Evolutionary conservation across 1,140 invertebrate species (phyloP), one percentile per base, ranked within the genome.

Genomic region (Delia radicum): DNA sequence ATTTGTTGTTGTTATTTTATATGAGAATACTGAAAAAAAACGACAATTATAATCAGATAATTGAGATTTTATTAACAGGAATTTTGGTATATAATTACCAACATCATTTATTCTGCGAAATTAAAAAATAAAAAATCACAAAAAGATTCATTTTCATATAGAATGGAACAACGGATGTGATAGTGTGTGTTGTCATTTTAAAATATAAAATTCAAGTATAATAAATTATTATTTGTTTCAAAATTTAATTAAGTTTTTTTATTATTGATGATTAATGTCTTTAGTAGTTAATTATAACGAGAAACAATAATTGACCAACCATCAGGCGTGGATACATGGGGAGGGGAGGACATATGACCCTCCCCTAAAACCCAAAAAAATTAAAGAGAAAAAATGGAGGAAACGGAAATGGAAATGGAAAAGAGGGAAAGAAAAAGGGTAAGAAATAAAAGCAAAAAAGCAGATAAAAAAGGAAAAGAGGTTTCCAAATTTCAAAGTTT

Each of bases 51-150:
- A 24, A 55, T 55, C 48, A 55, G 48, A 55, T 55, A 55, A 55
- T 55, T 55, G 48, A 55, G 48, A 55, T 55, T 55, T 55, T 55
- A 55, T 55, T 55, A 55, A 55, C 48, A 55, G 48, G 48, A 55
- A 55, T 55, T 55, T 55, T 55, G 48, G 48, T 55, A 21, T 55
- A 55, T 55, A 55, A 55, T 55, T 55, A 55, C 48, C 48, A 55
- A 55, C 48, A 55, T 21, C n/a, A 55, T 21, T 55, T 24, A 55
- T 55, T 55, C 48, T 55, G 18, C 48, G 48, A 55, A 55, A 55
- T 5, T 10, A 5, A 55, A 55, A 55, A 55, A 55, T 3, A 48
- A 18, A 55, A 55, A 21, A 21, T 7, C 5, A 55, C 48, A 21
- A 55, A 55, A 21, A 24, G 7, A 55, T 7, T 55, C 48, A 21